Base-by-base conservation (phyloP, 2,888 invertebrate species). In the Mystacides longicornis region DNA sequence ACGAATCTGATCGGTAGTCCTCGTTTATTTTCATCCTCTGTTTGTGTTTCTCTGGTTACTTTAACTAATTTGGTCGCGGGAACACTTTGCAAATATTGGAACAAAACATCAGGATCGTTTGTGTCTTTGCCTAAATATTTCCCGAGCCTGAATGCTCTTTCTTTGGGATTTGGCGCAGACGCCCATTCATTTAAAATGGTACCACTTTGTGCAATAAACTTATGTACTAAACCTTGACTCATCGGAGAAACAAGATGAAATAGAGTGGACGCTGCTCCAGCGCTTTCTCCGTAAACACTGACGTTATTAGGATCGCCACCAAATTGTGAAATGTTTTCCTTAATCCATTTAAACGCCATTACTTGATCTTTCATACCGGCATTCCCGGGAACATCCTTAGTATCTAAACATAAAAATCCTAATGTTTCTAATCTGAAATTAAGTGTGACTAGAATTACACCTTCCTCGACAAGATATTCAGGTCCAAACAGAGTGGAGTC, bases 321-420 rank as follows among this genome's bases (percentile, higher is more conserved):
- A 54, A 76, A 75, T 19, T 63, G 61, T 0, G 51, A 58, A 18
- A 76, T 74, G 55, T 75, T 76, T 11, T 66, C 66, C 48, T 70
- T 67, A 0, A 74, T 68, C 76, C 76, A 75, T 55, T 63, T 67
- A 0, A 75, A 64, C 0, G 74, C 75, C 9, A 69, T 67, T 0
- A 74, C 74, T 66, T 75, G 75, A 56, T 76, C 75, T 62, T 76
- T 76, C 68, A 76, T 70, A 1, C 72, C 75, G 16, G 73, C 74
- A 33, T 76, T 76, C 1, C 76, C 76, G 0, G 75, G 73, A 1
- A 73, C 65, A 0, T 76, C 74, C 62, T 68, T 64, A 0, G 69
- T 71, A n/a, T 71, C 67, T 1, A 76, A 63, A 3, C 67, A 68
- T 0, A 76, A 68, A 43, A 72, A 76, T 1, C 76, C 76, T 0